Conservation (phyloP, 2,888 invertebrate species). For the Endotricha flammealis region DNA sequence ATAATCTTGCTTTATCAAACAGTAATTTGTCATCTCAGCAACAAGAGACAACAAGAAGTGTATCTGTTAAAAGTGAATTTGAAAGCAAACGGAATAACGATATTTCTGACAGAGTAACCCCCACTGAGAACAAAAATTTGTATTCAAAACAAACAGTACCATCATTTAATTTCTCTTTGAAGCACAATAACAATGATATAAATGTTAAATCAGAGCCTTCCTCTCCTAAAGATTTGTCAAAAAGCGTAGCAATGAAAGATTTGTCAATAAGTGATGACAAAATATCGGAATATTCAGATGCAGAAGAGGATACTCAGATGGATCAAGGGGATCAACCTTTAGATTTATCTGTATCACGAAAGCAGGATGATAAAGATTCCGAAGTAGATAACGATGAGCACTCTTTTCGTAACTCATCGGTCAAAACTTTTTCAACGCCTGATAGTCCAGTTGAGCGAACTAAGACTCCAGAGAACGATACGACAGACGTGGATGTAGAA, state of each 20-base stretch:
- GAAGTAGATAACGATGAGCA: conserved; percentile 60
- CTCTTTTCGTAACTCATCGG: conserved; percentile 58
- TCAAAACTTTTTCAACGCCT: conserved; percentile 68
- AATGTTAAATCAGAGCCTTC: conserved; percentile 44
- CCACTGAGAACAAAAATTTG: conserved; percentile 65
- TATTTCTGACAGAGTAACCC: conserved; percentile 72
- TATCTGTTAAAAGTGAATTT: conserved; percentile 62
- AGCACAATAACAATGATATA: conserved; percentile 51
- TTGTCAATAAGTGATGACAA: conserved; percentile 54
- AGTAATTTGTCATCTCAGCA: conserved; percentile 73
- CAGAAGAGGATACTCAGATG: conserved; percentile 54
- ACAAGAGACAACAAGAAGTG: conserved; percentile 62
- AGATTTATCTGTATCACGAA: conserved; percentile 83
- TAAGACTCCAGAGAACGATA: conserved; percentile 71
- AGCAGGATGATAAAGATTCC: conserved; percentile 65
- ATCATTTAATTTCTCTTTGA: conserved; percentile 61
- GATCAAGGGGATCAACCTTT: conserved; percentile 82
- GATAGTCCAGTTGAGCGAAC: conserved; percentile 57
- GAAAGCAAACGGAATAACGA: conserved; percentile 43
- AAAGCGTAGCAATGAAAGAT: conserved; percentile 39
- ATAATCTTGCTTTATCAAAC: conserved; percentile 72
- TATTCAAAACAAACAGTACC: conserved; percentile 81
- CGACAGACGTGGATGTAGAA: conserved; percentile 77
- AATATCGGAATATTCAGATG: conserved; percentile 52
- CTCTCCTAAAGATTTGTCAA: conserved; percentile 58